phyloP scores from a whole-genome alignment of 2,888 invertebrate genomes.

The Pseudococcus longispinus region DNA sequence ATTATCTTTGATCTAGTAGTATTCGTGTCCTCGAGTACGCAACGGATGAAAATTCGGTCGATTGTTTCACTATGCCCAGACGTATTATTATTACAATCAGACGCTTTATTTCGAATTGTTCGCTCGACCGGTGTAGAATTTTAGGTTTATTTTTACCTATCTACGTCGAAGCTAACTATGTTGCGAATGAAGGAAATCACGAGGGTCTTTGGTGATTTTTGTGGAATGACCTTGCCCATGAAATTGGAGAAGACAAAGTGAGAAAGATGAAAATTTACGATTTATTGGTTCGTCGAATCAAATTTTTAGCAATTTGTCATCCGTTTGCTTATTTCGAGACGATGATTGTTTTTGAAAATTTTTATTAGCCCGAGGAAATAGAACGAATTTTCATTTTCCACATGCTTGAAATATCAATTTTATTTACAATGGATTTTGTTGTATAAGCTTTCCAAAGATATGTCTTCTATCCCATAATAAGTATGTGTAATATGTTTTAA shows the following conservation, averaged over 20 bases:
- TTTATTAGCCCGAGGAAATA: not conserved
- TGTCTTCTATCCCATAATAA: not conserved
- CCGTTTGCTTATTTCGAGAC: too few species aligned
- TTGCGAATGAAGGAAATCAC: not conserved
- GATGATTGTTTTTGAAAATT: too few species aligned
- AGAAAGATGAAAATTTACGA: not conserved
- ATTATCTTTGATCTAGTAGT: not conserved
- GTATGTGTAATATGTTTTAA: not conserved
- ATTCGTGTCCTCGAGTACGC: conserved; percentile 14
- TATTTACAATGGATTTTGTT: not conserved
- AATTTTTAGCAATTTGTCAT: too few species aligned
- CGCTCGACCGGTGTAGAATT: not conserved
- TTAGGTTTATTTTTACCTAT: not conserved
- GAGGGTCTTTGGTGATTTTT: not conserved
- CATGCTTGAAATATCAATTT: not conserved
- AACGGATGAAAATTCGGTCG: not conserved
- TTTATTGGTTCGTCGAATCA: not conserved
- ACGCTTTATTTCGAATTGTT: not conserved
- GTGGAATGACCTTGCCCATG: not conserved
- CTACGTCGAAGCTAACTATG: not conserved
- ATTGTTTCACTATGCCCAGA: not conserved
- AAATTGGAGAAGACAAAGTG: not conserved
- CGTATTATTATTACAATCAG: not conserved
- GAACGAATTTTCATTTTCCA: not conserved
- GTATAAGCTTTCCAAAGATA: not conserved